Percentiles rank a stretch among this genome's conserved stretches.
Conservation (phyloP, 2,797 vertebrate species). For the Myiotriccus ornatus region DNA sequence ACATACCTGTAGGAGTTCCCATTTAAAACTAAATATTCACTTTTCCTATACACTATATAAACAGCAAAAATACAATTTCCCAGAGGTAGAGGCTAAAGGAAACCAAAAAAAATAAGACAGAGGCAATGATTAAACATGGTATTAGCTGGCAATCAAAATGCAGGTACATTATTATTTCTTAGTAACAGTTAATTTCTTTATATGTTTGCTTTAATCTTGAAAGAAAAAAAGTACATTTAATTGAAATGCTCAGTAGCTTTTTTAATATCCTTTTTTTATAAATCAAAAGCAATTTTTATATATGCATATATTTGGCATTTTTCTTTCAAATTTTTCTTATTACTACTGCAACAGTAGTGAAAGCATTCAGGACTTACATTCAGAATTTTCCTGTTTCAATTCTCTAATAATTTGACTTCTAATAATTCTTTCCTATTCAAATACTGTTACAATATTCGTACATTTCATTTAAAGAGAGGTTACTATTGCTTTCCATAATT, state of each 20-base stretch:
- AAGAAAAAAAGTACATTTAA: neutral
- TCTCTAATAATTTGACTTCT: neutral
- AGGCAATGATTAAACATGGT: neutral
- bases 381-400: neutral
- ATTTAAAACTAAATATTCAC: neutral
- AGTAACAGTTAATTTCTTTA: conserved; percentile 2
- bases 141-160: neutral
- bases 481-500: neutral
- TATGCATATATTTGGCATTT: neutral
- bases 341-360: neutral
- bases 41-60: neutral
- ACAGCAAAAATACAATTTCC: neutral
- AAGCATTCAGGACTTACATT: neutral
- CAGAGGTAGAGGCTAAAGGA: neutral
- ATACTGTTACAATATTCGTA: neutral
- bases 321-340: neutral
- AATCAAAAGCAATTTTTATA: neutral
- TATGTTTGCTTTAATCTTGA: neutral
- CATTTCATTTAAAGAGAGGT: neutral
- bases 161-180: neutral
- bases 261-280: neutral
- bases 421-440: neutral
- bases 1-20: neutral
- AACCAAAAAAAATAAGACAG: neutral
- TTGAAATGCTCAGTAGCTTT: neutral